Evolutionary conservation across 1,140 invertebrate species (phyloP), one percentile per base, ranked within the genome.

Genomic region (Gryon sp.): DNA sequence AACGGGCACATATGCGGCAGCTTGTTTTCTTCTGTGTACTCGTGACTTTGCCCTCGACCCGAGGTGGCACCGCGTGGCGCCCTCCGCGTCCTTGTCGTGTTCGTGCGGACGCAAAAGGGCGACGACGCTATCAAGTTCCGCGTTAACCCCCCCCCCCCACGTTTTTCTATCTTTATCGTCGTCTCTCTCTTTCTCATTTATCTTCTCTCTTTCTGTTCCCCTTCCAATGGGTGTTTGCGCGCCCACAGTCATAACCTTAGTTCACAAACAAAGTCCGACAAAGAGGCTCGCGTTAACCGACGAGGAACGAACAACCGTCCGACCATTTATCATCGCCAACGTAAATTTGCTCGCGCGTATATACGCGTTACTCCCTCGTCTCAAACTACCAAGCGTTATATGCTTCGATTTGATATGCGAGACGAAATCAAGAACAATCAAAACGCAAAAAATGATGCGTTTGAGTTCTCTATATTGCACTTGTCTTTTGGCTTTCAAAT

Each of bases 301-400:
- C 6, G 18, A 45, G 40, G 43, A 48, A 60, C 24, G 55, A 48
- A 24, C 30, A 30, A 53, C 79, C 76, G 79, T 83, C 84, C 81
- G 83, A 87, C 83, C 84, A 86, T 87, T 87, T 87, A 83, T 87
- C 86, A 86, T 86, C 84, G 81, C 62, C 74, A 65, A 84, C 81
- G 80, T 86, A 85, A 86, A 86, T 86, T 83, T 83, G 79, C 76
- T 82, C 72, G 59, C 62, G 69, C 74, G 53, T 46, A 40, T 59
- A 36, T 34, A 62, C 55, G 26, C 65, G 55, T 72, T n/a, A n/a
- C n/a, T n/a, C n/a, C n/a, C n/a, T n/a, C n/a, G n/a, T n/a, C n/a
- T n/a, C n/a, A n/a, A n/a, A n/a, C n/a, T n/a, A n/a, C n/a, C n/a
- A n/a, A n/a, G n/a, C n/a, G n/a, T n/a, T n/a, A n/a, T n/a, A n/a